Conservation (phyloP, 2,888 invertebrate genomes). For the Theristus sp. region DNA sequence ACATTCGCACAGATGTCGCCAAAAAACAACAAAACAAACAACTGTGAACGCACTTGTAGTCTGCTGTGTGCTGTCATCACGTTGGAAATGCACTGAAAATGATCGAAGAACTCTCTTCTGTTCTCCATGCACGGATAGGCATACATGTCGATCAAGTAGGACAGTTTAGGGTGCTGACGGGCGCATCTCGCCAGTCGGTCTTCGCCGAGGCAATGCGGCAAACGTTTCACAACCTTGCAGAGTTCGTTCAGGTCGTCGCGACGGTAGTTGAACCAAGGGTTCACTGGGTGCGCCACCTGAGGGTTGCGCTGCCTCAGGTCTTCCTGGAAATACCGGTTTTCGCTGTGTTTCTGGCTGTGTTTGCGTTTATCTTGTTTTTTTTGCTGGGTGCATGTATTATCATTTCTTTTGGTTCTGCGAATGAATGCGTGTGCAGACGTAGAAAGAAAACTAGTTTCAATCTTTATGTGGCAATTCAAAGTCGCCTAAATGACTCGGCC, state of each 20-base stretch:
- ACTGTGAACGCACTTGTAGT: no score
- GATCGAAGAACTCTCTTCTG: background rate
- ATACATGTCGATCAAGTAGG: background rate
- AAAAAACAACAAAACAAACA: no score
- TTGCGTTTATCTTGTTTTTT: no score
- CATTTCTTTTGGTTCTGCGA: no score
- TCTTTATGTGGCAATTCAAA: no score
- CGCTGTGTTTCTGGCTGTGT: no score
- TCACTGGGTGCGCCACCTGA: background rate
- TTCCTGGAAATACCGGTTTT: background rate
- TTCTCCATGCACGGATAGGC: background rate
- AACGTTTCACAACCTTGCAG: background rate
- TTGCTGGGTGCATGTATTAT: no score
- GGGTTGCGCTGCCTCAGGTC: background rate
- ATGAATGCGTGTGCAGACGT: no score
- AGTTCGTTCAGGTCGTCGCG: background rate
- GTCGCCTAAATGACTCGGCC: no score
- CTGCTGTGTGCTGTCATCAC: background rate
- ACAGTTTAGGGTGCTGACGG: background rate
- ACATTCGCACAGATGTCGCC: no score
- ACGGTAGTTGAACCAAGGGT: background rate
- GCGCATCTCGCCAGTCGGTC: background rate
- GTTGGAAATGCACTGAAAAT: background rate
- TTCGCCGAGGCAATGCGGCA: background rate
- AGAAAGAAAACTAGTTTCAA: no score